A percentile compares a stretch with the other conserved stretches of the same genome.
These are phyloP conservation scores for Clytia hemisphaerica DNA, from an alignment of 30 jellyfish, hydroid and myxozoan species.

Conservation along the genomic window DNA sequence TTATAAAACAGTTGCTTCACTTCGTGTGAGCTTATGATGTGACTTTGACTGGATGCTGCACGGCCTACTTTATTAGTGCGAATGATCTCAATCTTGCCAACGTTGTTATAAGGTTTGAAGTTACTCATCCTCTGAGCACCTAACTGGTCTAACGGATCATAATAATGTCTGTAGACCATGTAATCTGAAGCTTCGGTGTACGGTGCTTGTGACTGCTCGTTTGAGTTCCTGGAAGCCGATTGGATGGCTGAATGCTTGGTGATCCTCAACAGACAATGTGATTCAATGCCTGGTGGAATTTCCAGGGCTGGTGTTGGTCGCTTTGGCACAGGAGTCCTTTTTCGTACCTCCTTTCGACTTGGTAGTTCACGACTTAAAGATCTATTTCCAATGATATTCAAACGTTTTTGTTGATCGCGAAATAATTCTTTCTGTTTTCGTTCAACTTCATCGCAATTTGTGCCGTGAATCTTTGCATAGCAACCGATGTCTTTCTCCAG, in stretches of 20 bases:
- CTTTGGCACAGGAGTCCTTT: too few relatives aligned
- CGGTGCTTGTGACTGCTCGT: neutral
- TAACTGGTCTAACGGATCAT: neutral
- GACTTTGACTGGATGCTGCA: neutral
- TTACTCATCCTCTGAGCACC: neutral
- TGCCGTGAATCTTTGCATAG: slow-evolving; percentile 70
- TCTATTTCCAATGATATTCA: slow-evolving; percentile 39
- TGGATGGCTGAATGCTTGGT: too few relatives aligned
- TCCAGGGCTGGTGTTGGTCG: too few relatives aligned
- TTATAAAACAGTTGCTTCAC: too few relatives aligned
- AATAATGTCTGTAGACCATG: slow-evolving; percentile 2
- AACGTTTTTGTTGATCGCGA: slow-evolving; percentile 49
- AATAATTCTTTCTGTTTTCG: slow-evolving; percentile 55
- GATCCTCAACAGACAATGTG: too few relatives aligned
- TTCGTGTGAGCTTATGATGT: neutral
- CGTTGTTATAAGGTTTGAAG: neutral
- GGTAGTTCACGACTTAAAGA: slow-evolving; percentile 14
- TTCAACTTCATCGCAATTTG: slow-evolving; percentile 61
- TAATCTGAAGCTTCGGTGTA: neutral
- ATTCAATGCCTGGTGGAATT: too few relatives aligned
- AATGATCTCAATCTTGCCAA: neutral
- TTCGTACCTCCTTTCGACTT: neutral
- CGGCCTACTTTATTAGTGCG: neutral
- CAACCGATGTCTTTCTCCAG: slow-evolving; percentile 47
- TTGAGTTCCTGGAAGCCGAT: too few relatives aligned